Evolutionary conservation across 2,797 vertebrate genomes (phyloP), one percentile per base, ranked within the genome.

Genomic region (Distichodus sexfasciatus): DNA sequence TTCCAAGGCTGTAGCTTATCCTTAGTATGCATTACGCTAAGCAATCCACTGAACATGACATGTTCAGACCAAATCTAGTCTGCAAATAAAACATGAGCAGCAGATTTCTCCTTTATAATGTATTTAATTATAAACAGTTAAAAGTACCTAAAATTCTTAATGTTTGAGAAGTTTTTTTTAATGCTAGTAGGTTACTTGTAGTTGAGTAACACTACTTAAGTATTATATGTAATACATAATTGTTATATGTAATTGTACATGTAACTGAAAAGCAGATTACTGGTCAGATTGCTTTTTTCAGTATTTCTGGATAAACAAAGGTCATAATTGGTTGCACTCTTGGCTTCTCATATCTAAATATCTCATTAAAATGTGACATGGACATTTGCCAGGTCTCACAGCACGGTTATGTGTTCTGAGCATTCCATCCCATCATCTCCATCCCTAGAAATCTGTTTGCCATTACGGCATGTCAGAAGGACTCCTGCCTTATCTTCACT

Each of bases 381-480:
- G 76, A 74, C 33, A 31, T 66, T 71, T 44, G 17, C 44, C 66
- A 74, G 66, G 8, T 35, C 51, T 53, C 46, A 14, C 31, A 69
- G 38, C n/a, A 59, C 19, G 36, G 41, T 44, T 46, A 36, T 11
- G 55, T 23, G 17, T 33, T 31, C 2, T 29, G 4, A 15, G 21
- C 46, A 55, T 69, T 65, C 46, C 26, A 60, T 50, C 31, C 28
- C 36, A 47, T 69, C 35, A 59, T 1, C 17, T 26, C 17, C 21
- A 51, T 66, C 17, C 50, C 15, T 2, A 31, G 21, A 48, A 64
- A 77, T 70, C 75, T 77, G 71, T 73, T 77, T 47, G 12, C 31
- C 17, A 66, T 74, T 70, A 76, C 19, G 4, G 12, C 12, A 29
- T 50, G 51, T 15, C 26, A 29, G 26, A 62, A 31, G 6, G 1